Evolutionary conservation across 2,113 vertebrate genomes (phyloP).

Genomic region (Cynocephalus volans): DNA sequence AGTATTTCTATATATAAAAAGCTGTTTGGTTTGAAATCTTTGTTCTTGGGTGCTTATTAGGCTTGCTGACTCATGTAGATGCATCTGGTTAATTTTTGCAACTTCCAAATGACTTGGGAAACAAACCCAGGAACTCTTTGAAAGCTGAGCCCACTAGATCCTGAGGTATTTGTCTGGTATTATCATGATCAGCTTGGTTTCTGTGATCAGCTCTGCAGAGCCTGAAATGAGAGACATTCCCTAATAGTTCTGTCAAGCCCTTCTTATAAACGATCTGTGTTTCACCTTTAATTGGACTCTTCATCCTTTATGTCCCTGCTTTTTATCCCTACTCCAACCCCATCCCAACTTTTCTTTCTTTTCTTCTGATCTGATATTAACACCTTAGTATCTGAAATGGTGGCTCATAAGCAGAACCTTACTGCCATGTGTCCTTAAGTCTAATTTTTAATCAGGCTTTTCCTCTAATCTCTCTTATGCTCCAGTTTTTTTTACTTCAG

Average conservation of each 20-base stretch:
- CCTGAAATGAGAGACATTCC: not conserved
- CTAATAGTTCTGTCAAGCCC: not conserved
- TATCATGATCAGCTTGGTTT: not conserved
- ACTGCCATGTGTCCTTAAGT: not conserved
- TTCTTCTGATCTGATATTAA: conserved; percentile 2
- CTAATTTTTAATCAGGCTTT: not conserved
- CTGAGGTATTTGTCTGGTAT: not conserved
- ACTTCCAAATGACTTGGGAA: conserved; percentile 21
- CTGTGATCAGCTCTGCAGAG: not conserved
- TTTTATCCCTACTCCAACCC: not conserved
- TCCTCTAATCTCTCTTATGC: not conserved
- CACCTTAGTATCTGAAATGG: not conserved
- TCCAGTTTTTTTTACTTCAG: conserved; percentile 51
- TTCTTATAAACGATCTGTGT: not conserved
- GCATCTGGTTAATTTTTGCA: not conserved
- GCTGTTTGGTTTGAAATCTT: not conserved
- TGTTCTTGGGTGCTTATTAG: not conserved
- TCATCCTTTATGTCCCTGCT: not conserved
- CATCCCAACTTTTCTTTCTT: not conserved
- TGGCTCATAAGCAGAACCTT: not conserved
- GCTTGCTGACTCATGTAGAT: not conserved
- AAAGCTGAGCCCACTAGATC: not conserved
- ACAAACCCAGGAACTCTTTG: not conserved
- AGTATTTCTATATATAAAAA: not conserved
- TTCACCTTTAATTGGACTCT: not conserved